These are phyloP conservation scores for Liodrosophila aerea DNA, from an alignment of 2,888 invertebrate species.

Conservation along the genomic window DNA sequence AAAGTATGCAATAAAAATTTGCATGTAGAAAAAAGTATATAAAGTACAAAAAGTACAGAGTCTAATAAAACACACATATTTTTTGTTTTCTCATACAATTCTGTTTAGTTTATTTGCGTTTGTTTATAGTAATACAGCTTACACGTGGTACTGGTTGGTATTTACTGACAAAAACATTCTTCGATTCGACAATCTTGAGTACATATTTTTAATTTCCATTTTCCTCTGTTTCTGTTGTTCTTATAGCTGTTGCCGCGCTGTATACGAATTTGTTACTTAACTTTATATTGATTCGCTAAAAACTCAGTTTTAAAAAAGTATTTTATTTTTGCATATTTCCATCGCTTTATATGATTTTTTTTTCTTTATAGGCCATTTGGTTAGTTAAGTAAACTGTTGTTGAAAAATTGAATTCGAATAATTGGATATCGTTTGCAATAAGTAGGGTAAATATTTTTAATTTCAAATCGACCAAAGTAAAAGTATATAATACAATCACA, in stretches of 20 bases:
- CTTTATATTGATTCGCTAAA: constrained; percentile 65
- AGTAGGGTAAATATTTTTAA: constrained; percentile 23
- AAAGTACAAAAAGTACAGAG: too few species aligned
- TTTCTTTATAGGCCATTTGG: constrained; percentile 51
- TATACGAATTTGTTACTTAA: constrained; percentile 62
- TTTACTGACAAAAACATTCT: constrained; percentile 4
- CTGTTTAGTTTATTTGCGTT: constrained; percentile 26
- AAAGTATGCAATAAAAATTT: too few species aligned
- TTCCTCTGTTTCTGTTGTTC: constrained; percentile 23
- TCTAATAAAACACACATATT: too few species aligned
- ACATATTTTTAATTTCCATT: constrained; percentile 16
- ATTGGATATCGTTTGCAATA: constrained; percentile 35
- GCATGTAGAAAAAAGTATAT: too few species aligned
- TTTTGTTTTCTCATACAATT: constrained; percentile 22
- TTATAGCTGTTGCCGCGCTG: too few species aligned
- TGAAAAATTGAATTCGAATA: constrained; percentile 23
- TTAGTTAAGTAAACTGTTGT: constrained; percentile 54
- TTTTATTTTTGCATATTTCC: constrained; percentile 26
- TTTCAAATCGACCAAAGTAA: constrained; percentile 22
- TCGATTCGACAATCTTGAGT: constrained; percentile 3
- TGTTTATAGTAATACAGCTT: constrained; percentile 56
- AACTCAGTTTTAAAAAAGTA: constrained; percentile 67
- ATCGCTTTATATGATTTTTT: constrained; percentile 24
- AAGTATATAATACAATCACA: constrained; percentile 36
- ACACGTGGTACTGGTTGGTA: constrained; percentile 26